A percentile compares a stretch with the other conserved stretches of the same genome.
These are phyloP conservation scores for Pseudolycoriella hygida DNA, from an alignment of 2,888 invertebrate species.

Conservation along the genomic window DNA sequence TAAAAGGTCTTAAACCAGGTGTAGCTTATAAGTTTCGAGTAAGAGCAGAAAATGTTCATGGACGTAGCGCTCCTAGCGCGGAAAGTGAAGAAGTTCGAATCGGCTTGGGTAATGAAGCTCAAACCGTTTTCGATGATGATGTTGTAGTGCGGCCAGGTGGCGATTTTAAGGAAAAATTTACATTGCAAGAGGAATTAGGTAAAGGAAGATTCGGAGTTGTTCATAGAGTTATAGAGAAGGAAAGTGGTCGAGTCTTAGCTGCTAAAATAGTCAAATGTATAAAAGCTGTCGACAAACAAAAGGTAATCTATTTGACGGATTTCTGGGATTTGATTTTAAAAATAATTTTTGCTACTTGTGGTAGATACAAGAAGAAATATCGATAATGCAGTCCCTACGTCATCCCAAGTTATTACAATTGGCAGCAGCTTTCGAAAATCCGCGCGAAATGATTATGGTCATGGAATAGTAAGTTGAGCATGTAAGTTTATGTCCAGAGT, in stretches of 20 bases:
- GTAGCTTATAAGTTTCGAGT: slow-evolving; percentile 54
- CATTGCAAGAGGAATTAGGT: slow-evolving; percentile 53
- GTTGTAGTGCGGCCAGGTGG: slow-evolving; percentile 35
- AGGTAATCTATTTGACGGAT: slow-evolving; percentile 24
- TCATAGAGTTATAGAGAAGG: slow-evolving; percentile 47
- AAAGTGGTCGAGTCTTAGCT: slow-evolving; percentile 46
- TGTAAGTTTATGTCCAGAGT: neutral
- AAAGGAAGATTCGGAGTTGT: slow-evolving; percentile 60
- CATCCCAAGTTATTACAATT: slow-evolving; percentile 76
- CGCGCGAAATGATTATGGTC: slow-evolving; percentile 64
- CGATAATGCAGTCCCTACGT: slow-evolving; percentile 65
- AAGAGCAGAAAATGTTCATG: slow-evolving; percentile 57
- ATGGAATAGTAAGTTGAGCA: slow-evolving; percentile 72
- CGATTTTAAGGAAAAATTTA: slow-evolving; percentile 41
- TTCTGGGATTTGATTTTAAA: too few relatives aligned
- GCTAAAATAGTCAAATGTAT: slow-evolving; percentile 69
- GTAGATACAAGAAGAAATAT: slow-evolving; percentile 57
- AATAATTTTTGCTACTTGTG: too few relatives aligned
- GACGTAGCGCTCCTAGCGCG: slow-evolving; percentile 43
- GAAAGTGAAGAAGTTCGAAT: slow-evolving; percentile 34
- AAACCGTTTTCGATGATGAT: slow-evolving; percentile 10
- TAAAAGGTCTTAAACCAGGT: slow-evolving; percentile 39
- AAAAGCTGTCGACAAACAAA: slow-evolving; percentile 51
- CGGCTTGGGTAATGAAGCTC: slow-evolving; percentile 1
- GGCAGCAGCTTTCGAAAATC: slow-evolving; percentile 61